Base-by-base conservation (phyloP, 2,797 vertebrate genomes). In the Spinus pinus region DNA sequence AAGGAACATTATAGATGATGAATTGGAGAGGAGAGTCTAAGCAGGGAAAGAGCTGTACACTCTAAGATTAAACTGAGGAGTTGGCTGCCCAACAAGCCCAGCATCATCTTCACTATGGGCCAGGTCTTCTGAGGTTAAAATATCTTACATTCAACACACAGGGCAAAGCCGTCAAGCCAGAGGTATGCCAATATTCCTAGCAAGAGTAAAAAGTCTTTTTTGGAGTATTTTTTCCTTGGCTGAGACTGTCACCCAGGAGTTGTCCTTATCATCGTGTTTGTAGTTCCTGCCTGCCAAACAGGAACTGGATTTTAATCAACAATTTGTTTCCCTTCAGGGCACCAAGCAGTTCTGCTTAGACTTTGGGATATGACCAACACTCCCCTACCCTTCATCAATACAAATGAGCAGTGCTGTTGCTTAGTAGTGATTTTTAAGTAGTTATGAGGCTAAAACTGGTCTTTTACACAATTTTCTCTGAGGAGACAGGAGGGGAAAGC, bases 271-370 rank as follows among this genome's bases (percentile, higher is more conserved):
- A 74, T 79, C 8, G 0, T 85, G 83, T 81, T 79, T 93, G 78
- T 94, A 89, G 74, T 64, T 93, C 53, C 61, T 92, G 87, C 75
- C 75, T 95, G 93, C 86, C 93, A 95, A 95, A 92, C 44, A 94
- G 88, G 93, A 95, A 91, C 94, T 95, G 84, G 69, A 94, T 95
- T 96, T 95, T 87, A 95, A 95, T 96, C 95, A 96, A 96, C 88
- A 94, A 46, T 95, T 96, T 95, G 79, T 85, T 93, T 93, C 88
- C 75, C 94, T 94, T 92, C 86, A 92, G 84, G 95, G 61, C 88
- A 93, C 67, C 86, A 81, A 92, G 81, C 64, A 91, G 84, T 73
- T 83, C 94, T 92, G 86, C 84, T 89, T 81, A 92, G 81, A 67
- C 49, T 81, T 92, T 94, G 94, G 88, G 94, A 95, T 95, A 78